These are phyloP conservation scores for Ptilonorhynchus violaceus DNA, from an alignment of 2,113 vertebrate species.

Conservation along the genomic window DNA sequence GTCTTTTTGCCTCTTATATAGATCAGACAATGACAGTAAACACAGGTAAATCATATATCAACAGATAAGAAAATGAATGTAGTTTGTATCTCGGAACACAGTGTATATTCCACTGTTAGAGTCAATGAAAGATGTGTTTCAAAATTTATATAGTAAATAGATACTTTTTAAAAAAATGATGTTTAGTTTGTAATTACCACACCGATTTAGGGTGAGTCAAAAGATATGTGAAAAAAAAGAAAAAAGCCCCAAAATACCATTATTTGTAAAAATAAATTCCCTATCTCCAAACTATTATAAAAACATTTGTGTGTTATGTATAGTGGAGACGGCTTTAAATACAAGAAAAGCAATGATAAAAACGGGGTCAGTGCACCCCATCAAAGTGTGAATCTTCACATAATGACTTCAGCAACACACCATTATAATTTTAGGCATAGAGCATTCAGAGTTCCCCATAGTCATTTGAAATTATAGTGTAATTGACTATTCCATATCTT, in stretches of 20 bases:
- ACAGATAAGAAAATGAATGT: neutral
- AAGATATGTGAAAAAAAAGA: neutral
- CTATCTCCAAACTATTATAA: neutral
- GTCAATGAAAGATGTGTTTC: neutral
- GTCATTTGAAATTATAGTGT: conserved; percentile 17
- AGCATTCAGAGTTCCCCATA: neutral
- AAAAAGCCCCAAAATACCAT: neutral
- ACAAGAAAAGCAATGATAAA: neutral
- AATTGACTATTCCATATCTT: neutral
- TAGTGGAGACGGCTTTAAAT: neutral
- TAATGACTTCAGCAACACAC: neutral
- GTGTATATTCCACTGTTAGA: neutral
- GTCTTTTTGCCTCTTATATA: neutral
- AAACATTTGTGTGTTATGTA: neutral
- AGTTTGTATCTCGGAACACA: neutral
- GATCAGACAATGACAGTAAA: neutral
- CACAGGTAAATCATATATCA: neutral
- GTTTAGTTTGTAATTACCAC: neutral
- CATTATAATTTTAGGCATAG: neutral
- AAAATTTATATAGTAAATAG: neutral
- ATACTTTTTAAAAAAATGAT: neutral
- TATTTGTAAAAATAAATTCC: neutral
- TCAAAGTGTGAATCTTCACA: neutral
- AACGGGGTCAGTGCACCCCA: neutral
- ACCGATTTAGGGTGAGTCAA: neutral